phyloP scores from a whole-genome alignment of 1,140 invertebrate species.

The Brachionus manjavacas region DNA sequence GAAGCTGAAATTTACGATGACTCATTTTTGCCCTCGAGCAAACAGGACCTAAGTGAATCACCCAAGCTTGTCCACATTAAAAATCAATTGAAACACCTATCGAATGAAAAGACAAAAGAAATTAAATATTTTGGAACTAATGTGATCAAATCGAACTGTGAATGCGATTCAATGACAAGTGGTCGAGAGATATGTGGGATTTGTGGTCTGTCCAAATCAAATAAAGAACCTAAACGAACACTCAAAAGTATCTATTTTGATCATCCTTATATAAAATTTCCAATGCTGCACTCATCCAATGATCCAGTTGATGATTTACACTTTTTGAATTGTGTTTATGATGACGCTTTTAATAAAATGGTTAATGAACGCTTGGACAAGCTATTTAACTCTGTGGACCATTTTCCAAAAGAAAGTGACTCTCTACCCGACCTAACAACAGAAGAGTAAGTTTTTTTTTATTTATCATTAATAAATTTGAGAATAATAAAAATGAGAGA shows the following conservation, averaged over 20 bases:
- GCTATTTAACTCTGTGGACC: neutral
- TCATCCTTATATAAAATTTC: constrained; percentile 5
- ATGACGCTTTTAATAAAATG: neutral
- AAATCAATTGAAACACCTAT: constrained; percentile 4
- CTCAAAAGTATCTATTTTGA: neutral
- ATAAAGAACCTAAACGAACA: neutral
- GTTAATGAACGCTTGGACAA: neutral
- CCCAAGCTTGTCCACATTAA: neutral
- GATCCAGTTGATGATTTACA: neutral
- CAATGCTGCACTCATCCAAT: neutral
- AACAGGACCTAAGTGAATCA: neutral
- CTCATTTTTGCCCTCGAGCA: neutral
- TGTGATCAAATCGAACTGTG: neutral
- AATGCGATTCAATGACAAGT: neutral
- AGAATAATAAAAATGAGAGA: no score
- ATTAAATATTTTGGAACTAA: neutral
- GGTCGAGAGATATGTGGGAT: neutral
- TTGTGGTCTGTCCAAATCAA: neutral
- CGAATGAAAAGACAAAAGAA: neutral
- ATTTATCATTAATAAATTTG: no score
- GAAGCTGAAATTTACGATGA: no score
- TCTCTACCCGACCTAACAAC: neutral
- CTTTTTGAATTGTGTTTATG: neutral
- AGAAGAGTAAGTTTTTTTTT: constrained; percentile 5
- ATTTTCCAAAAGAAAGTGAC: neutral